Evolutionary conservation across 2,888 invertebrate genomes (phyloP).

Genomic region (Philereme vetulata): DNA sequence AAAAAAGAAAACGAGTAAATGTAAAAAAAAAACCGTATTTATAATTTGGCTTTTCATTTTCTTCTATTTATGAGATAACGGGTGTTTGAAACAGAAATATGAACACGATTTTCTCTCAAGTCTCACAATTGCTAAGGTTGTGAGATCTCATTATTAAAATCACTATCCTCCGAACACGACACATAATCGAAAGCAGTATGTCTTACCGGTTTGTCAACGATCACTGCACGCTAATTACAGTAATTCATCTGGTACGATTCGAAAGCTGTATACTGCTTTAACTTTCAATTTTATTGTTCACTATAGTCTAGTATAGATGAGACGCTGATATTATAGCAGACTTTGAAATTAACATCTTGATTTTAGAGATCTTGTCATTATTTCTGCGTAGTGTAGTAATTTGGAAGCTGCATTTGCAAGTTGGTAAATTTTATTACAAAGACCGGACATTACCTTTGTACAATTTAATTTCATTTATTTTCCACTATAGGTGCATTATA

Average conservation of each 20-base stretch:
- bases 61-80: no score
- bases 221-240: conserved; percentile 25
- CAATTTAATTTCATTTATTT: no score
- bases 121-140: no score
- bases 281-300: conserved; percentile 35
- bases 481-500: no score
- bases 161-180: conserved; percentile 22
- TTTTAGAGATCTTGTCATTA: not conserved
- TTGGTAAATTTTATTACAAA: not conserved
- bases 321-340: not conserved
- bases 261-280: conserved; percentile 30
- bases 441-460: not conserved
- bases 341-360: not conserved
- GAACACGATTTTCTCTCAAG: no score
- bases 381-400: not conserved
- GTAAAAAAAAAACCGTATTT: no score
- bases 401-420: not conserved
- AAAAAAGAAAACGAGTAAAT: no score
- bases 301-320: not conserved
- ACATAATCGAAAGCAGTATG: conserved; percentile 15
- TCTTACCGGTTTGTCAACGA: conserved; percentile 29
- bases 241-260: conserved; percentile 33
- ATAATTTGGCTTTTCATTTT: no score
- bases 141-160: conserved; percentile 9
- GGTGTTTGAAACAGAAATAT: no score